Base-by-base conservation (phyloP, 2,888 invertebrate genomes). In the Amphipoea lucens region DNA sequence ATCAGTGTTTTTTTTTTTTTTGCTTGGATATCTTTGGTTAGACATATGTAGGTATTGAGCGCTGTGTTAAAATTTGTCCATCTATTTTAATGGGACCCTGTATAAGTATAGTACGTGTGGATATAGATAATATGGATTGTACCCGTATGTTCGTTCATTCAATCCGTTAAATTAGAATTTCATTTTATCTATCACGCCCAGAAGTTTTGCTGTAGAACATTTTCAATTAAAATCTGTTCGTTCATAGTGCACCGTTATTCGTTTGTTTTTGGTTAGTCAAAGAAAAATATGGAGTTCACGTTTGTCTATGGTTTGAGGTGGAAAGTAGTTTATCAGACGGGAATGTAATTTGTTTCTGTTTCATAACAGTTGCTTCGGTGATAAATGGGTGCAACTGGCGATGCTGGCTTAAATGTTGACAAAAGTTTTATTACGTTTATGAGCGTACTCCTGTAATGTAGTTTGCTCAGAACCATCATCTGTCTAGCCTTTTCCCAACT, bases 151-250 rank as follows among this genome's bases (percentile, higher is more conserved):
- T 65, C 5, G 17, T 70, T 29, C 66, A 68, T 80, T 79, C 67
- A 76, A 87, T 87, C 76, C 62, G 57, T 29, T 78, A 78, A 82
- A 88, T 87, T 82, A 82, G 78, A 84, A 84, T 75, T 78, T 79
- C 36, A 51, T 65, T 83, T 70, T 62, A 69, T 68, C 40, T 70
- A 72, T 66, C 60, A 69, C 36, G 48, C 51, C 7, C n/a, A 62
- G 65, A 87, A 87, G 69, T 85, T 79, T 51, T 14, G 36, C 75
- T 76, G 73, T 67, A 40, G 36, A 76, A 79, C 73, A 85, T 83
- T 84, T 84, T 76, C 87, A 84, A 84, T 87, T 87, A 87, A 78
- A 84, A 84, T 86, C 62, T 67, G 45, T 29, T 68, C 45, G 76
- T 60, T 74, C 67, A 74, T 57, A 70, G 48, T 29, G 62, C 65